These are phyloP conservation scores for Podabrus alpinus DNA, from an alignment of 2,888 invertebrate species.

Conservation along the genomic window DNA sequence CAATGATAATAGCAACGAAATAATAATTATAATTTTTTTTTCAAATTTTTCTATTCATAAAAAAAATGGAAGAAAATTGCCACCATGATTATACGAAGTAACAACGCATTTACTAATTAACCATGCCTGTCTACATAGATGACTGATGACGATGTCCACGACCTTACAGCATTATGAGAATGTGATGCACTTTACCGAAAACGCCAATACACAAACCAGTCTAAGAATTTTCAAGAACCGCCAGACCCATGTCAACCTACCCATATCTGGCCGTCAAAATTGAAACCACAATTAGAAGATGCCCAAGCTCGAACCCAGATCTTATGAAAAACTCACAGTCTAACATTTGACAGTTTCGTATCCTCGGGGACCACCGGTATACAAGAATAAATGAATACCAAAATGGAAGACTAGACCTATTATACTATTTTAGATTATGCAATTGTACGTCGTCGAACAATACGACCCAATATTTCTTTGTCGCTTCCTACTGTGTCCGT, in stretches of 20 bases:
- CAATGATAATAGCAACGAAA: neutral
- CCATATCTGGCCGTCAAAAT: conserved; percentile 51
- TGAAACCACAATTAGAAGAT: conserved; percentile 39
- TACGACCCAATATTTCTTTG: conserved; percentile 52
- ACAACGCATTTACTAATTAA: conserved; percentile 52
- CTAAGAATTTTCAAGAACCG: conserved; percentile 43
- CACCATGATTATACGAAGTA: conserved; percentile 32
- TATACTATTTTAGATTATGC: conserved; percentile 52
- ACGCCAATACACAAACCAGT: conserved; percentile 34
- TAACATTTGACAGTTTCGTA: conserved; percentile 32
- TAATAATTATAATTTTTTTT: neutral
- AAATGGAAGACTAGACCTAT: conserved; percentile 52
- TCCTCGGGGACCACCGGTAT: conserved; percentile 43
- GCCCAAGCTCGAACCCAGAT: neutral
- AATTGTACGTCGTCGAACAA: conserved; percentile 54
- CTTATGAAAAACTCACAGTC: conserved; percentile 36
- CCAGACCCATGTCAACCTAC: conserved; percentile 55
- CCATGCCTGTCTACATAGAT: conserved; percentile 51
- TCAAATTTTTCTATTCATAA: neutral
- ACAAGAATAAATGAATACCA: conserved; percentile 52
- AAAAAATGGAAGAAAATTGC: conserved; percentile 6
- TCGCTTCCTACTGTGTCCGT: conserved; percentile 48
- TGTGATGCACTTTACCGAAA: conserved; percentile 32
- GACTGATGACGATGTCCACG: conserved; percentile 48
- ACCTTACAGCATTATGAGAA: conserved; percentile 38